phyloP scores from a whole-genome alignment of 2,888 invertebrate species.

The Drosophila sordidapex region DNA sequence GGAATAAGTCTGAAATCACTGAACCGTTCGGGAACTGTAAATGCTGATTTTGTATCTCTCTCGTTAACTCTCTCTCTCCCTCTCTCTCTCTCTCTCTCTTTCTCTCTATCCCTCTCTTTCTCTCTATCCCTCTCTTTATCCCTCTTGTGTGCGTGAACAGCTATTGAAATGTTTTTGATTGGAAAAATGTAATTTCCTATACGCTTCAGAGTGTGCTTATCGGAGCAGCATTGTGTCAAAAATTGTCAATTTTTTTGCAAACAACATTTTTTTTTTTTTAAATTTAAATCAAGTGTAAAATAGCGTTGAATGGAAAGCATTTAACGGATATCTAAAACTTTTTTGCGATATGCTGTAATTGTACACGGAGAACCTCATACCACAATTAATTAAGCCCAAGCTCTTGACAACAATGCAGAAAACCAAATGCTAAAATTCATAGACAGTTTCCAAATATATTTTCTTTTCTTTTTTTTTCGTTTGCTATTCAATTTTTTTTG shows the following conservation, averaged over 20 bases:
- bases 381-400: slow-evolving; percentile 79
- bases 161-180: slow-evolving; percentile 83
- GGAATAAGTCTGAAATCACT: slow-evolving; percentile 37
- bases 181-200: slow-evolving; percentile 84
- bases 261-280: slow-evolving; percentile 33
- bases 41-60: slow-evolving; percentile 34
- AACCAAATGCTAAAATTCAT: slow-evolving; percentile 51
- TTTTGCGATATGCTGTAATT: slow-evolving; percentile 41
- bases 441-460: slow-evolving; percentile 46
- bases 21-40: slow-evolving; percentile 12
- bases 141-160: slow-evolving; percentile 51
- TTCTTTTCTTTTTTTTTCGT: slow-evolving; percentile 4
- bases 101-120: not conserved
- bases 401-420: slow-evolving; percentile 61
- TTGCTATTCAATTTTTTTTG: slow-evolving; percentile 1
- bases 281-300: slow-evolving; percentile 67
- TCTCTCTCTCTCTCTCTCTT: not conserved
- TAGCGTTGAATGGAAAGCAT: slow-evolving; percentile 36
- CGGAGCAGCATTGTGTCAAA: slow-evolving; percentile 67
- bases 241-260: slow-evolving; percentile 65
- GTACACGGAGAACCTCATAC: slow-evolving; percentile 63
- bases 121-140: not conserved
- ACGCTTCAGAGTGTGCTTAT: slow-evolving; percentile 78
- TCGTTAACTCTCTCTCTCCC: not conserved
- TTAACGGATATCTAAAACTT: slow-evolving; percentile 74